Base-by-base conservation (phyloP, 2,113 vertebrate species). In the Zosterops japonicus region DNA sequence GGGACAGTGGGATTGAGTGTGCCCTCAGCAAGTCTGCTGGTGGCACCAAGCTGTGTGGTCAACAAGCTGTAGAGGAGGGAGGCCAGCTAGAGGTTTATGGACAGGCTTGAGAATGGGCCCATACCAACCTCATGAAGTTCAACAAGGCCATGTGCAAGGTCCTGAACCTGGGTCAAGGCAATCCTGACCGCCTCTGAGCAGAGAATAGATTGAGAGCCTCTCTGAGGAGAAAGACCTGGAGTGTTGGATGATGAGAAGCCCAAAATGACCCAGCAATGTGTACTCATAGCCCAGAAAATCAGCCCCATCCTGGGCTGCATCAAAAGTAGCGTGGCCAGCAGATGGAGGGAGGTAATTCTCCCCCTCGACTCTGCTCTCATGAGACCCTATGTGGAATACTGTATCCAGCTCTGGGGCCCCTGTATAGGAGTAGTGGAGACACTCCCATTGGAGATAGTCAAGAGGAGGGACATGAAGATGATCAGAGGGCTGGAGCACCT, bases 1-100 rank as follows among this genome's bases (percentile, higher is more conserved):
- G 0, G 1, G 29, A 10, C 57, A 13, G 22, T 28, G 46, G n/a
- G 22, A 33, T 33, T 0, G 0, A 20, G 27, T 18, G 27, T 2
- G 1, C 41, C 35, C 75, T 80, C 41, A 33, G 25, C 59, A 28
- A 42, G 17, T 23, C 25, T 76, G 63, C 70, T 18, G 4, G 2
- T 64, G 44, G 27, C 64, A 35, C 25, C 70, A 35, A 41, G 28
- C 36, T 46, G 6, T 25, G 33, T 21, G 19, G 14, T 16, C 44
- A 50, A 0, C 11, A 27, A 3, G 25, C 64, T 46, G 1, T 27
- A 71, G 50, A 28, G 39, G 50, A 77, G 22, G 27, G 22, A 33
- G 78, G 19, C n/a, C 22, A 24, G 21, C 39, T 57, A 53, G 44
- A 47, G 70, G 15, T 11, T 46, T 17, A 3, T 29, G 28, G 55